A percentile compares a stretch with the other conserved stretches of the same genome.
phyloP scores from a whole-genome alignment of 1,140 invertebrate species.

The Papilio helenus region DNA sequence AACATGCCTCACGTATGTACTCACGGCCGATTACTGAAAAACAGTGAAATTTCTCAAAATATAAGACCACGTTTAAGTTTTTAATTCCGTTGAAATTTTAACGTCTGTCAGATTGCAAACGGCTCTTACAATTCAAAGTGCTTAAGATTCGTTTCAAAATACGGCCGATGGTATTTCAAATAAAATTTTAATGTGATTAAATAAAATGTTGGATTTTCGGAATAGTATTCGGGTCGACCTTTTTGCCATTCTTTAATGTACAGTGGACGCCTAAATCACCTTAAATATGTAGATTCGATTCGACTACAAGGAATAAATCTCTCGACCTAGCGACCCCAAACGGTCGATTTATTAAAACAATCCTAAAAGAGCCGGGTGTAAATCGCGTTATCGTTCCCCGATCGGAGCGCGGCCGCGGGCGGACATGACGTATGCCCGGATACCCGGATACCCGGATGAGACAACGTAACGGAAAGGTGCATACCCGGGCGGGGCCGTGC shows the following conservation, averaged over 20 bases:
- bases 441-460: constrained; percentile 59
- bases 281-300: constrained; percentile 31
- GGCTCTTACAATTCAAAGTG: too few species aligned
- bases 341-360: constrained; percentile 57
- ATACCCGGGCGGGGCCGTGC: constrained; percentile 47
- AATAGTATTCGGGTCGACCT: neutral
- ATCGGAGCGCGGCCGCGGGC: constrained; percentile 47
- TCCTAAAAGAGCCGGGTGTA: constrained; percentile 40
- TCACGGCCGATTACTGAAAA: too few species aligned
- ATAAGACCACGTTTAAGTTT: too few species aligned
- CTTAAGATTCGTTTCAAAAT: too few species aligned
- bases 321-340: constrained; percentile 36
- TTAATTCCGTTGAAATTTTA: too few species aligned
- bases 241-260: constrained; percentile 8
- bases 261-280: constrained; percentile 21
- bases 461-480: constrained; percentile 63
- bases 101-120: too few species aligned
- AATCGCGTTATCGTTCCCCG: constrained; percentile 49
- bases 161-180: neutral
- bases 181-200: neutral
- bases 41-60: too few species aligned
- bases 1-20: too few species aligned
- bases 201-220: neutral
- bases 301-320: constrained; percentile 31
- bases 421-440: constrained; percentile 60